Base-by-base conservation (phyloP, 2,888 invertebrate genomes). In the Agrochola macilenta region DNA sequence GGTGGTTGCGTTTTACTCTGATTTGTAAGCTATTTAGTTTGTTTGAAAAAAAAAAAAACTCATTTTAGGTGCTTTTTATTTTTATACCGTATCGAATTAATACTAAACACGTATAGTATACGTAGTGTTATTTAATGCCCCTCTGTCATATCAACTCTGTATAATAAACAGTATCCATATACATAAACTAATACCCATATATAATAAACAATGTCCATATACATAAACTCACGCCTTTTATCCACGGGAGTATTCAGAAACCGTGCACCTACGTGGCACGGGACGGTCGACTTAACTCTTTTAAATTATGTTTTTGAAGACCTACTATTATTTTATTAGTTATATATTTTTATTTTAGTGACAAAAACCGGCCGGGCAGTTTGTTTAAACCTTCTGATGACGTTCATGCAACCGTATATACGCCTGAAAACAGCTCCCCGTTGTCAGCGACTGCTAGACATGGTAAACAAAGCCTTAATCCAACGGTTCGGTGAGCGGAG, bases 401-500 rank as follows among this genome's bases (percentile, higher is more conserved):
- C 1, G 0, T 69, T 72, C 14, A 0, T 69, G 12, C 9, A 3
- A 20, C 69, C 71, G 0, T 72, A 1, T 20, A 1, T 0, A 23
- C 69, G 69, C 1, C 1, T 30, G n/a, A 14, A 9, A 2, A 14
- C 3, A 2, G 0, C 12, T 46, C 12, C 12, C 14, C 71, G 71
- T 20, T 20, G 20, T 5, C 8, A 9, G 3, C 5, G 9, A 2
- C 12, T 68, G 3, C 0, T 49, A 0, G 9, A 35, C 3, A 5
- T 12, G 2, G 0, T 71, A 20, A n/a, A 49, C 20, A 35, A 0
- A 1, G 8, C 5, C 14, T 5, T 72, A 20, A 3, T 0, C 0
- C 1, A 39, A 2, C 49, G 49, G 20, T 35, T 11, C 1, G 8
- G 3, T 20, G 0, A 0, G 0, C 8, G 20, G 35, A n/a, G 35